Evolutionary conservation across 2,888 invertebrate genomes (phyloP).

Genomic region (Limnephilus auricula): DNA sequence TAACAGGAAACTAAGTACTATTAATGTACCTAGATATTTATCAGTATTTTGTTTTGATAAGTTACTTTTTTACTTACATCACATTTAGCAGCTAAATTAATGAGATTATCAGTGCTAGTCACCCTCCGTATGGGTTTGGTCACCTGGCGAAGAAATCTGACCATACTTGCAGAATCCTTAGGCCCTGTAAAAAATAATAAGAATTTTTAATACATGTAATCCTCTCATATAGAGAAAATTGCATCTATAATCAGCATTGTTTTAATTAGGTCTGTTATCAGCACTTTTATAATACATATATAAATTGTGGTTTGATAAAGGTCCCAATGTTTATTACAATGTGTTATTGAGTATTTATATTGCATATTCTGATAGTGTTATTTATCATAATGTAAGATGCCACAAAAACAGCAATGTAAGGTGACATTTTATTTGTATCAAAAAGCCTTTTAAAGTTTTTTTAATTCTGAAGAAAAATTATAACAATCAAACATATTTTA

Average conservation of each 20-base stretch:
- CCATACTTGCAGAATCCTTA: constrained; percentile 76
- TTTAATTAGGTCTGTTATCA: not conserved
- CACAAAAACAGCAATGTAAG: not conserved
- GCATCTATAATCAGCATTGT: not conserved
- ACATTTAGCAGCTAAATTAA: constrained; percentile 79
- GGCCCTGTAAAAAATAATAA: constrained; percentile 70
- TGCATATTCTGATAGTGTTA: not conserved
- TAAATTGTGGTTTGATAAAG: not conserved
- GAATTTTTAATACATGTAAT: not conserved
- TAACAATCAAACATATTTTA: too few species aligned
- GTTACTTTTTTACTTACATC: constrained; percentile 80
- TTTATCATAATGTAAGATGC: not conserved
- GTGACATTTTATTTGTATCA: not conserved
- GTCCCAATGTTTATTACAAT: not conserved
- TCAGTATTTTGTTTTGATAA: not conserved
- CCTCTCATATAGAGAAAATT: not conserved
- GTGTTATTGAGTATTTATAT: not conserved
- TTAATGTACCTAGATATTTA: not conserved
- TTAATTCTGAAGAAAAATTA: too few species aligned
- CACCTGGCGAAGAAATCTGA: constrained; percentile 85
- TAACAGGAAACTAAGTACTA: too few species aligned
- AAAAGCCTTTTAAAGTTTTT: too few species aligned
- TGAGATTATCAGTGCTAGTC: constrained; percentile 79
- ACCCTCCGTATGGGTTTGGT: constrained; percentile 85
- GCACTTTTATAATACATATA: not conserved